Conservation (phyloP, 2,797 vertebrate species). For the Pangasius mekongensis region DNA sequence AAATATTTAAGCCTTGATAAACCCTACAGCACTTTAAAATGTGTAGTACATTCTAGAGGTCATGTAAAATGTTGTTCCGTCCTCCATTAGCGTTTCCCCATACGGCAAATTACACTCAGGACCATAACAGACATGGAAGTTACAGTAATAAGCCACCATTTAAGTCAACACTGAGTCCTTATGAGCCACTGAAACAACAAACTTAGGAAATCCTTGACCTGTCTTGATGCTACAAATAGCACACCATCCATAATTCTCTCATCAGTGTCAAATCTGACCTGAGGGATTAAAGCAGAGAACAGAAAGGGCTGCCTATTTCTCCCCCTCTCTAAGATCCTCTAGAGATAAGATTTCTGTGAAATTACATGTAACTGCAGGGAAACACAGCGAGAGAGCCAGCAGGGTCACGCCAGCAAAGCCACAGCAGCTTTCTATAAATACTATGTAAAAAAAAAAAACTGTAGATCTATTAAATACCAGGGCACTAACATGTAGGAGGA, state of each 20-base stretch:
- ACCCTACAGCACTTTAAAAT: not conserved
- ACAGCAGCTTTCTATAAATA: conserved; percentile 13
- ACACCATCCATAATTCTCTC: conserved; percentile 53
- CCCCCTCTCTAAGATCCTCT: not conserved
- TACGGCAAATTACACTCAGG: not conserved
- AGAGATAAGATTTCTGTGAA: not conserved
- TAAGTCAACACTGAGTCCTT: not conserved
- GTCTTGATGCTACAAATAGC: conserved; percentile 58
- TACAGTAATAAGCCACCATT: not conserved
- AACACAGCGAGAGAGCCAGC: not conserved
- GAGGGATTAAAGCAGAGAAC: not conserved
- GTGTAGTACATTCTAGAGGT: not conserved
- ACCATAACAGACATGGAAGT: not conserved
- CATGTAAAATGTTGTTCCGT: not conserved
- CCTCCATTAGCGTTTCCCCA: not conserved
- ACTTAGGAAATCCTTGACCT: conserved; percentile 15
- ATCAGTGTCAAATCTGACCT: conserved; percentile 34
- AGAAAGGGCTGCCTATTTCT: not conserved
- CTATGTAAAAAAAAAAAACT: too few species aligned
- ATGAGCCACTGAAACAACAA: not conserved
- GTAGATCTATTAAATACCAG: not conserved
- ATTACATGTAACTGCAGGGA: not conserved
- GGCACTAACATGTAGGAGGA: not conserved
- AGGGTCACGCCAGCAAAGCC: not conserved
- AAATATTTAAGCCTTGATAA: not conserved